Evolutionary conservation across 2,113 vertebrate genomes (phyloP), one percentile per base, ranked within the genome.

Genomic region (Ictalurus furcatus): DNA sequence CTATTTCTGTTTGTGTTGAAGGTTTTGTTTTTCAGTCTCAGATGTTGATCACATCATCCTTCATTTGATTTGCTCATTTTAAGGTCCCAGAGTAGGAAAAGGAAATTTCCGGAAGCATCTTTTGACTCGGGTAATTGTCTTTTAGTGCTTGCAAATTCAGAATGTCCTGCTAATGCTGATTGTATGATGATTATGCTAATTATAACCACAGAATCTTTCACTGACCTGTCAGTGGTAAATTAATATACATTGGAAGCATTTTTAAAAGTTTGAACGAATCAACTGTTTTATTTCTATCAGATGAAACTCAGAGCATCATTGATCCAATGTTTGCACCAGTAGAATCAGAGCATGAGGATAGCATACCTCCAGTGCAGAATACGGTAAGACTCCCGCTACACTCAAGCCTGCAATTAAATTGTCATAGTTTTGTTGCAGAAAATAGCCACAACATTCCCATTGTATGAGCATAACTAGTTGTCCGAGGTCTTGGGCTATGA

Each of bases 311-410:
- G 16, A 25, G 0, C 6, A 3, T 4, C 0, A 11, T 17, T 48
- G 85, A 89, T 6, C 8, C 0, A 1, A 4, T 37, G 6, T 12
- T 21, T 40, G 73, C 54, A 65, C 81, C 73, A n/a, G 3, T 87
- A 71, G 73, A 91, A 52, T 73, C 59, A 23, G 85, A 89, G 4
- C 0, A 6, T 23, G 90, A 90, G 11, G 87, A 90, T 16, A 30
- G 2, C 30, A 59, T 54, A n/a, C 40, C 61, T 58, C 65, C 82
- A 65, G 9, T 17, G 12, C 63, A 73, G 13, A 48, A 74, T 76
- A 23, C 5, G 40, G 90, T 91, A 52, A 85, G 85, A 23, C 37
- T 48, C 61, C 21, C 40, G 21, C 54, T 9, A 61, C 14, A 58
- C 37, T n/a, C 25, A 30, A 16, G 17, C 25, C 4, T 4, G 17